Base-by-base conservation (phyloP, 2,888 invertebrate genomes). In the Papilio gigon region DNA sequence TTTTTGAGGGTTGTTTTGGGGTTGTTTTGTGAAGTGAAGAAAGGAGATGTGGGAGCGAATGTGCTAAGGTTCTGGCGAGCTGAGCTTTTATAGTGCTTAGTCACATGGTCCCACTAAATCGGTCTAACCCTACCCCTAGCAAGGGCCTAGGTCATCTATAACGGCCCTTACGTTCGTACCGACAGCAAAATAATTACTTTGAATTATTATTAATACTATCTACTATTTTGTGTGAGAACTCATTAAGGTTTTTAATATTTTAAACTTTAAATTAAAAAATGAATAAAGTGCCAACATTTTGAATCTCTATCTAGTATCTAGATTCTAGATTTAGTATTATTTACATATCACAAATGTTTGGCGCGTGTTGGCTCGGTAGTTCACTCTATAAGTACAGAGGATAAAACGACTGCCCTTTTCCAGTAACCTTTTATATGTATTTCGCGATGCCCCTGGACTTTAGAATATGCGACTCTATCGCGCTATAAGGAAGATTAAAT, bases 11-110 rank as follows among this genome's bases (percentile, higher is more conserved):
- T 53, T 75, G 77, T 74, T 74, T 81, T 75, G 77, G 82, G 80
- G 76, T 82, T 76, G 42, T 27, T 47, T 80, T 78, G 80, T 80
- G 79, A 78, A 76, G 81, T 78, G 78, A 82, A 82, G 80, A 83
- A 84, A 80, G 79, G 81, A 79, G 80, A 80, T 84, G 75, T 86
- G 76, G 76, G 82, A 86, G 75, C 92, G 90, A 91, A 87, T 92
- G 92, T 91, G 87, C 77, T 78, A 79, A 83, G 80, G 83, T 77
- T 77, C 79, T 71, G 75, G 72, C 72, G 76, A 73, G 68, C 72
- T 71, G 73, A 75, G 85, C 86, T 92, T 92, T 85, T 92, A 92
- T 92, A 92, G 84, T 77, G 74, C 74, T 81, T 79, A 84, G 82
- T 80, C 84, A 88, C 85, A 87, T 88, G 85, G 81, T 78, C 80